Evolutionary conservation across 2,888 invertebrate species (phyloP).

Genomic region (Cerastis rubricosa): DNA sequence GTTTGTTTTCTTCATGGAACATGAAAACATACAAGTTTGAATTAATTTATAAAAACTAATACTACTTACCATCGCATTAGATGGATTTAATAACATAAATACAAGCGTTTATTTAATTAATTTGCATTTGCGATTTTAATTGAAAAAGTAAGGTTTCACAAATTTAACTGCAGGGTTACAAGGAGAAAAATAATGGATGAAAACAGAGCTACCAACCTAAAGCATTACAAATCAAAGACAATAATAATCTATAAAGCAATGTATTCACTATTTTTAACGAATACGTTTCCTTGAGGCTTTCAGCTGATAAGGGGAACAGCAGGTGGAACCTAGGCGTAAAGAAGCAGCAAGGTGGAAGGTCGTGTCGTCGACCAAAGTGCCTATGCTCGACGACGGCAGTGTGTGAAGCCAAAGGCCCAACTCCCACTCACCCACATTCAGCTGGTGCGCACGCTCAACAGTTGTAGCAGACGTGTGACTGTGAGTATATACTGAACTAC

Average conservation of each 20-base stretch:
- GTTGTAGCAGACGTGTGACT: too few relatives aligned
- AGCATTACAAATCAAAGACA: background rate
- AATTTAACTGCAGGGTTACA: constrained; percentile 20
- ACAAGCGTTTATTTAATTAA: constrained; percentile 2
- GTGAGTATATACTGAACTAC: too few relatives aligned
- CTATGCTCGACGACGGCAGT: too few relatives aligned
- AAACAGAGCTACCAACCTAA: constrained; percentile 4
- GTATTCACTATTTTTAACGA: too few relatives aligned
- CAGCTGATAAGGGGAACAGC: too few relatives aligned
- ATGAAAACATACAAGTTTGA: background rate
- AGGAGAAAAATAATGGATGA: constrained; percentile 20
- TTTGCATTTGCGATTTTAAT: constrained; percentile 21
- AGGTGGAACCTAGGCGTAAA: too few relatives aligned
- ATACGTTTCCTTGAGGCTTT: too few relatives aligned
- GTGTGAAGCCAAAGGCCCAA: too few relatives aligned
- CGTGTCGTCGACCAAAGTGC: too few relatives aligned
- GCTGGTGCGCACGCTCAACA: too few relatives aligned
- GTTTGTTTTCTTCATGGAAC: constrained; percentile 28
- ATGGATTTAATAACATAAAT: constrained; percentile 20
- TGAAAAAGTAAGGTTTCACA: constrained; percentile 33
- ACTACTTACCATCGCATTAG: constrained; percentile 58
- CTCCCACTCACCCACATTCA: too few relatives aligned
- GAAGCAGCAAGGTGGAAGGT: too few relatives aligned
- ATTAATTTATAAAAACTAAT: background rate
- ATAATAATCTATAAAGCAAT: background rate